phyloP scores from a whole-genome alignment of 30 jellyfish, hydroid and myxozoan species.

The Chrysaora quinquecirrha region DNA sequence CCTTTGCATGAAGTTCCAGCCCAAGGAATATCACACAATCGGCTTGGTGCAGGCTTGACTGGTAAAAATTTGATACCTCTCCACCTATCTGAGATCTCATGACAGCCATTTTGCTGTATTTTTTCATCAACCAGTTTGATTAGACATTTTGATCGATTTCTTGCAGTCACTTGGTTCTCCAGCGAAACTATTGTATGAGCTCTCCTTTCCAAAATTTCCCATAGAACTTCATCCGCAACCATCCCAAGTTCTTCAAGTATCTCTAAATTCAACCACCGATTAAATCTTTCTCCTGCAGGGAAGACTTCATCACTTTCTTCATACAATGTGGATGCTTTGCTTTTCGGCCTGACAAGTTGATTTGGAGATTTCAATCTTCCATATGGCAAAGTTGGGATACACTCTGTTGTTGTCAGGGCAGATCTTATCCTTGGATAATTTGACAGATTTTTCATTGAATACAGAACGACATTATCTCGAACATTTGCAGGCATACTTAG shows the following conservation, averaged over 20 bases:
- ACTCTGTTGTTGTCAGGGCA: not conserved
- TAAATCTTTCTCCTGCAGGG: constrained; percentile 8
- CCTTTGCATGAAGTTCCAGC: not conserved
- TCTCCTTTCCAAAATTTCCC: constrained; percentile 52
- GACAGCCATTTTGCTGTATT: no score
- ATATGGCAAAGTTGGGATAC: constrained; percentile 44
- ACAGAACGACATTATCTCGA: constrained; percentile 8
- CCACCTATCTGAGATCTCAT: not conserved
- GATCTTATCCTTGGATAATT: not conserved
- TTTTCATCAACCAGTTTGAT: not conserved
- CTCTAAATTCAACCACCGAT: not conserved
- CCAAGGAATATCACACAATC: constrained; percentile 20
- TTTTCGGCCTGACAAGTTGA: constrained; percentile 23
- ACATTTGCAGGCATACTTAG: not conserved
- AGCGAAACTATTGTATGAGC: constrained; percentile 32
- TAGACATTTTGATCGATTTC: not conserved
- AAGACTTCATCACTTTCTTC: constrained; percentile 62
- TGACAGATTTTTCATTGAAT: constrained; percentile 1
- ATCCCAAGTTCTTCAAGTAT: constrained; percentile 59
- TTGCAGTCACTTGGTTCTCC: not conserved
- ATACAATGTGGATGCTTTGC: constrained; percentile 66
- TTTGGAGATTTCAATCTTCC: constrained; percentile 32
- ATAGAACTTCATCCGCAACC: constrained; percentile 26
- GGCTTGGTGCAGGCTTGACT: constrained; percentile 8
- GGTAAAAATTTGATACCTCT: constrained; percentile 19